A percentile compares a stretch with the other conserved stretches of the same genome.
Evolutionary conservation across 2,113 vertebrate species (phyloP).

Genomic region (Chroicocephalus ridibundus): DNA sequence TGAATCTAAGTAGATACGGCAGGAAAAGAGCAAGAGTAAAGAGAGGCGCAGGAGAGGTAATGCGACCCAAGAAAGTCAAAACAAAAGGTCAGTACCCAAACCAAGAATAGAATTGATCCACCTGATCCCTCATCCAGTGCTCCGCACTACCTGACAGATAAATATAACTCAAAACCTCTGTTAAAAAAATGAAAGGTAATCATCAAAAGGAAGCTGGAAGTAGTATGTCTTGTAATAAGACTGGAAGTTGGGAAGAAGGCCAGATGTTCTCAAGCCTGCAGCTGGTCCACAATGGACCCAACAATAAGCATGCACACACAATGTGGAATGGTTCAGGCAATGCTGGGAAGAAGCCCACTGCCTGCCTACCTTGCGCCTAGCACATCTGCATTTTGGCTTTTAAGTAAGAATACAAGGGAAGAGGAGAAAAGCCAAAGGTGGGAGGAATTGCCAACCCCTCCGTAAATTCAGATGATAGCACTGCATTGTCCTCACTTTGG

Average conservation of each 20-base stretch:
- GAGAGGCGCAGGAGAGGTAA: background rate
- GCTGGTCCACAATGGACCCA: background rate
- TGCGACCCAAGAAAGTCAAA: background rate
- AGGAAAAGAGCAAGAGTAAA: background rate
- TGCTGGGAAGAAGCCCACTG: background rate
- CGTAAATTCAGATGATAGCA: background rate
- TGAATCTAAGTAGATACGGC: background rate
- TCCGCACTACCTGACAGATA: background rate
- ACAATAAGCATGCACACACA: background rate
- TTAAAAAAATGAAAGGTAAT: background rate
- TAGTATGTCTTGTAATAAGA: background rate
- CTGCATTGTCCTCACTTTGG: background rate
- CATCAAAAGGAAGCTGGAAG: background rate
- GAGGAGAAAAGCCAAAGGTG: background rate
- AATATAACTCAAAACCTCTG: background rate
- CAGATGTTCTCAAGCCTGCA: background rate
- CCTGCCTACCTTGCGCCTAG: background rate
- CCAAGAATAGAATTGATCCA: background rate
- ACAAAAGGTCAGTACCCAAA: background rate
- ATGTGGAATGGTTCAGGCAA: background rate
- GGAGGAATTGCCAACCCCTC: background rate
- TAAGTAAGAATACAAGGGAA: background rate
- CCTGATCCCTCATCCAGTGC: background rate
- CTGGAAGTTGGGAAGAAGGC: background rate
- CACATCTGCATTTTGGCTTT: background rate